Evolutionary conservation across 2,113 vertebrate species (phyloP).

Genomic region (Machaerirhynchus nigripectus): DNA sequence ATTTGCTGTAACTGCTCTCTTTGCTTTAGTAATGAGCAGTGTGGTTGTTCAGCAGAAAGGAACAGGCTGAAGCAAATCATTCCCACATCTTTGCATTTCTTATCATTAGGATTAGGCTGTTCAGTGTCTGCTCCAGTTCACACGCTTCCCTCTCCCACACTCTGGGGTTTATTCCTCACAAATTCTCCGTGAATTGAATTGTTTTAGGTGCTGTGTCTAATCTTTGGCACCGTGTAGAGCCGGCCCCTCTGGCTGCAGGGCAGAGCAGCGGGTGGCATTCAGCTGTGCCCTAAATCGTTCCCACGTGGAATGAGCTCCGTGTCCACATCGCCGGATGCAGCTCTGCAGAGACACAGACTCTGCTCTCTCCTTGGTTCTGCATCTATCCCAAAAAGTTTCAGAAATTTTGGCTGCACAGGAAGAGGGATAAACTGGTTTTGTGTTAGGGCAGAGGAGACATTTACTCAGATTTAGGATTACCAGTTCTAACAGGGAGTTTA

Average conservation of each 20-base stretch:
- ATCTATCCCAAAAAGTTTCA: background rate
- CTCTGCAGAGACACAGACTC: background rate
- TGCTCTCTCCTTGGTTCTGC: background rate
- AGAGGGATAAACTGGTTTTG: background rate
- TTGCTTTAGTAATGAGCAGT: background rate
- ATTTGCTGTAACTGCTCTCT: slow-evolving; percentile 38
- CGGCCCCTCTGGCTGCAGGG: background rate
- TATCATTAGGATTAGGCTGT: slow-evolving; percentile 52
- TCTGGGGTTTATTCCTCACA: slow-evolving; percentile 10
- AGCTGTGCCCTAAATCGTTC: background rate
- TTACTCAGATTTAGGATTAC: background rate
- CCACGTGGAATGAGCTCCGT: background rate
- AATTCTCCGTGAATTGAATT: slow-evolving; percentile 17
- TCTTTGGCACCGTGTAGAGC: background rate
- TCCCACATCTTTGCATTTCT: slow-evolving; percentile 48
- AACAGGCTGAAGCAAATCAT: slow-evolving; percentile 37
- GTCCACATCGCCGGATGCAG: background rate
- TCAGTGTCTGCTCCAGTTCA: slow-evolving; percentile 54
- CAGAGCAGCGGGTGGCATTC: background rate
- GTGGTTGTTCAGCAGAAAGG: slow-evolving; percentile 16
- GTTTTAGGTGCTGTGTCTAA: background rate
- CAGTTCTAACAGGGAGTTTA: background rate
- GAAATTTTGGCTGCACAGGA: background rate
- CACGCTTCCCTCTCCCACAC: slow-evolving; percentile 13
- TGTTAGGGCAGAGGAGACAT: background rate